Base-by-base conservation (phyloP, 2,888 invertebrate genomes). In the Melinaea menophilus region DNA sequence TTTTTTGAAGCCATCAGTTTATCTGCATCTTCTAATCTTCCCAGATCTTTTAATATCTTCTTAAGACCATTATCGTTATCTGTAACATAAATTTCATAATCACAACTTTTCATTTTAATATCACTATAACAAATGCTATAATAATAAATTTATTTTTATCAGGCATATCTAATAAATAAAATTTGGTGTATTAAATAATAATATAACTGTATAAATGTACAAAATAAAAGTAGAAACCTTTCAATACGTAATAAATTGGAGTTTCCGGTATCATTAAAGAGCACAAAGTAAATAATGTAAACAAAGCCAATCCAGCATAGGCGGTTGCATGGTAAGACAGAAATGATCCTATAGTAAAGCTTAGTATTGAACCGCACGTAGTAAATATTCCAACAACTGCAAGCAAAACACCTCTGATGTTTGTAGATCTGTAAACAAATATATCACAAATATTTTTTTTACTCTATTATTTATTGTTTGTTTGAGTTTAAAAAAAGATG, bases 361-460 rank as follows among this genome's bases (percentile, higher is more conserved):
- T 67, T 1, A 77, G 2, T 0, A 82, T 62, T 0, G 72, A 75
- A 0, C 82, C 83, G 0, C 78, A 4, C 2, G 75, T 77, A 47
- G 59, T 62, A 22, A 73, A 78, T 13, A 79, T 70, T 4, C 75
- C 80, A 0, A 77, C 73, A 0, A 71, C 67, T 0, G 80, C 75
- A 0, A 83, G 61, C 0, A 83, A 61, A 3, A 78, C 73, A 0
- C 83, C 82, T 71, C 82, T 68, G 2, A 81, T 74, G 31, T 74
- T 72, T 4, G 80, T 76, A 3, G 81, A 80, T 54, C 81, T 82
- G 70, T 46, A 75, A 77, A 60, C 3, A 54, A 34, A 59, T 13
- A 34, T 37, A 35, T 4, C 35, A 34, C 35, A 56, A 3, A 35
- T 7, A 35, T 9, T 9, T n/a, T n/a, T 4, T 35, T 22, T 34